Percentiles rank a stretch among this genome's conserved stretches.
phyloP scores from a whole-genome alignment of 1,140 invertebrate genomes.

The Bombus confusus region DNA sequence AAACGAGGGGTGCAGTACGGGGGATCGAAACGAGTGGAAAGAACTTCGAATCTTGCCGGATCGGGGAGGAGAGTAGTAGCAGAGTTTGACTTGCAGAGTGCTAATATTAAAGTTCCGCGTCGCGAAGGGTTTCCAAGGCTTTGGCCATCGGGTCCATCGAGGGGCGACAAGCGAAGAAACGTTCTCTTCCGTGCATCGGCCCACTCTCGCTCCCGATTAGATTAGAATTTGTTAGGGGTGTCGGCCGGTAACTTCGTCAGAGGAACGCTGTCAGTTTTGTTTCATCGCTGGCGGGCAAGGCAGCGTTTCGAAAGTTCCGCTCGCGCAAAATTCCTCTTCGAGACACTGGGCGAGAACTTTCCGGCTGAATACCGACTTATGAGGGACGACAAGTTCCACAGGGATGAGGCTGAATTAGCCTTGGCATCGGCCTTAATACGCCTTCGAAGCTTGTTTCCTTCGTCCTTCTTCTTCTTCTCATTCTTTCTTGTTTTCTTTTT shows the following conservation, averaged over 20 bases:
- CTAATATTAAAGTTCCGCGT: conserved; percentile 72
- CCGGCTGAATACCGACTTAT: conserved; percentile 49
- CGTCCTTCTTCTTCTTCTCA: conserved; percentile 13
- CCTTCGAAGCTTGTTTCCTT: conserved; percentile 3
- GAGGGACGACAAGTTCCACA: conserved; percentile 23
- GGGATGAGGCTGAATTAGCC: conserved; percentile 35
- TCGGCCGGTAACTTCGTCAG: conserved; percentile 63
- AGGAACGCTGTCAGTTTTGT: conserved; percentile 66
- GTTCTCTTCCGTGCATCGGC: conserved; percentile 19
- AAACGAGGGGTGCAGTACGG: not conserved
- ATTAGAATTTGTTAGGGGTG: conserved; percentile 72
- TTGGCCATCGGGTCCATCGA: conserved; percentile 17
- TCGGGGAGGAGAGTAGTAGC: not conserved
- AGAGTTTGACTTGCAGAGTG: conserved; percentile 72
- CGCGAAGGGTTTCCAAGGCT: conserved; percentile 3
- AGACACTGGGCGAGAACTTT: conserved; percentile 55
- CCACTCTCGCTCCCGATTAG: conserved; percentile 53
- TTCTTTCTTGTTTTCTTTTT: not conserved
- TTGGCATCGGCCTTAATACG: conserved; percentile 19
- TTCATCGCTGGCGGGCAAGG: conserved; percentile 62
- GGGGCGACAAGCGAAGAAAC: not conserved
- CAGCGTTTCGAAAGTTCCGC: conserved; percentile 62
- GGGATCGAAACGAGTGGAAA: conserved; percentile 55
- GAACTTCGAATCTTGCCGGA: conserved; percentile 64
- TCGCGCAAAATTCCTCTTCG: conserved; percentile 54